Evolutionary conservation across 2,888 invertebrate species (phyloP).

Genomic region (Heliconius charithonia): DNA sequence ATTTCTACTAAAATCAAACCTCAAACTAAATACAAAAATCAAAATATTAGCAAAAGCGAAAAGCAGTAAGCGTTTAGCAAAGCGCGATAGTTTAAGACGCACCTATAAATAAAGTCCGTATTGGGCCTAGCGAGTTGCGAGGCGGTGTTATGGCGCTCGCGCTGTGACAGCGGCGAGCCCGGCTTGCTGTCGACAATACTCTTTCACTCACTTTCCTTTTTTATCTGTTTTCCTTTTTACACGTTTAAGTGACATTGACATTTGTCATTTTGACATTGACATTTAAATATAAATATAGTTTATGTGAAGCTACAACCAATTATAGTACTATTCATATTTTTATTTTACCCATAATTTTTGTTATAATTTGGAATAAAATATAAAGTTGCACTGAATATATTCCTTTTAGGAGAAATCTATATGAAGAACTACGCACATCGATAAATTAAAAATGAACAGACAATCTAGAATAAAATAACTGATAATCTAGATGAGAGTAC

Average conservation of each 20-base stretch:
- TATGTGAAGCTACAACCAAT: conserved; percentile 9
- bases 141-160: conserved; percentile 60
- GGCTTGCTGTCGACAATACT: conserved; percentile 42
- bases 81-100: conserved; percentile 63
- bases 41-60: conserved; percentile 23
- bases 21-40: neutral
- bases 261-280: too few species aligned
- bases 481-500: conserved; percentile 3
- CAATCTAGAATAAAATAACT: neutral
- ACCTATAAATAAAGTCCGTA: conserved; percentile 72
- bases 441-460: conserved; percentile 17
- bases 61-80: conserved; percentile 42
- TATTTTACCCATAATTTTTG: neutral
- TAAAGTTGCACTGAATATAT: neutral
- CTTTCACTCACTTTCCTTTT: conserved; percentile 29
- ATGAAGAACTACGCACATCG: conserved; percentile 12
- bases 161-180: conserved; percentile 72
- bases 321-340: conserved; percentile 3
- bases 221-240: neutral
- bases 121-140: conserved; percentile 62
- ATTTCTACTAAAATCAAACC: neutral
- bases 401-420: neutral
- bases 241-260: neutral
- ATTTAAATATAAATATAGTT: neutral
- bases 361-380: neutral